Evolutionary conservation across 2,113 vertebrate species (phyloP).

Genomic region (Herpetotheres cachinnans): DNA sequence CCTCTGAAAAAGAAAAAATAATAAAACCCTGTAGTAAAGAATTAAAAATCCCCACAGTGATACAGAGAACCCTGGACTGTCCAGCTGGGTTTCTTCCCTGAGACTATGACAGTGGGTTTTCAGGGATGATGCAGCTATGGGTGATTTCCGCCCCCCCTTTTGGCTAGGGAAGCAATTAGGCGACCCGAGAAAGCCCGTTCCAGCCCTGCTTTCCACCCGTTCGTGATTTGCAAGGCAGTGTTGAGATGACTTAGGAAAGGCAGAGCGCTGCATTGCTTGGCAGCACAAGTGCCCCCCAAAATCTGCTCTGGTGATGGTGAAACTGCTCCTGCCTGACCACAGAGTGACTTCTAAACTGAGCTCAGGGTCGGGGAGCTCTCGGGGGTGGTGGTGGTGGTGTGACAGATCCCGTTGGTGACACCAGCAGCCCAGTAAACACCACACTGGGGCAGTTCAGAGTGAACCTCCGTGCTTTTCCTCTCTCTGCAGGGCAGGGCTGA

Average conservation of each 20-base stretch:
- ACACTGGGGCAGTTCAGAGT: accelerated
- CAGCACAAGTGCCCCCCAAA: too few species aligned
- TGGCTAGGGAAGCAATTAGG: background rate
- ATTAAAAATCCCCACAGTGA: background rate
- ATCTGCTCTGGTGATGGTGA: background rate
- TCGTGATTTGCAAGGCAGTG: too few species aligned
- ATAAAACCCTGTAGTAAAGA: background rate
- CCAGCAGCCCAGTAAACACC: background rate
- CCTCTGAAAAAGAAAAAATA: background rate
- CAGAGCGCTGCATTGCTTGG: background rate
- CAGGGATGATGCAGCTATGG: background rate
- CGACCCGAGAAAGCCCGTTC: background rate
- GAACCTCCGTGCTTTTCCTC: background rate
- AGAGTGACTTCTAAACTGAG: background rate
- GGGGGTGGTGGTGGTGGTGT: accelerated
- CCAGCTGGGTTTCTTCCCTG: background rate
- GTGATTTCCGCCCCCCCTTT: background rate
- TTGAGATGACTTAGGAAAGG: too few species aligned
- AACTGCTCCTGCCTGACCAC: background rate
- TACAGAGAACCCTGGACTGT: background rate
- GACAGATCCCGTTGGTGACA: background rate
- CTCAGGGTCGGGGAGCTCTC: background rate
- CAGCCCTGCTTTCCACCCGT: background rate
- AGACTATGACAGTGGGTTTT: background rate
- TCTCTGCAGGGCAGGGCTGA: background rate